Evolutionary conservation across 1,140 invertebrate genomes (phyloP).

Genomic region (Lethocerus indicus): DNA sequence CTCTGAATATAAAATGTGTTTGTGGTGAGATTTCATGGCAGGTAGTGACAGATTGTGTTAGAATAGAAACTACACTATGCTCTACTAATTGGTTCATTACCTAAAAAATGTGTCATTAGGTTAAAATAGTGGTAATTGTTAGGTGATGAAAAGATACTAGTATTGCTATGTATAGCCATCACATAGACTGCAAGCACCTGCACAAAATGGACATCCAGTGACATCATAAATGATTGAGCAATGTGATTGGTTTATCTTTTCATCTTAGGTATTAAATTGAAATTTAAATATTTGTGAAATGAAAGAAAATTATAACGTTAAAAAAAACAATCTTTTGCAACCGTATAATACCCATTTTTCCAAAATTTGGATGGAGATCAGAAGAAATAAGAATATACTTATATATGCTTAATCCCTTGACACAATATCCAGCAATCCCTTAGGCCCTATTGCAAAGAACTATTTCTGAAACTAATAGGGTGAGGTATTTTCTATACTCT

Average conservation of each 20-base stretch:
- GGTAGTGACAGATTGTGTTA: slow-evolving; percentile 1
- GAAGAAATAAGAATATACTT: neutral
- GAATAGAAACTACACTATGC: neutral
- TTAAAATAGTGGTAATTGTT: slow-evolving; percentile 8
- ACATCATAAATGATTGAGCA: slow-evolving; percentile 7
- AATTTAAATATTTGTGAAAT: neutral
- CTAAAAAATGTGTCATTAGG: slow-evolving; percentile 6
- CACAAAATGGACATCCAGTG: slow-evolving; percentile 7
- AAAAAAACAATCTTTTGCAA: neutral
- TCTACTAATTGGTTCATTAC: slow-evolving; percentile 6
- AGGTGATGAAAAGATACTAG: slow-evolving; percentile 6
- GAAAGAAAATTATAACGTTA: neutral
- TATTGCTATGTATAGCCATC: slow-evolving; percentile 9
- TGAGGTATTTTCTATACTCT: too few relatives aligned
- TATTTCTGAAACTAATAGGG: neutral
- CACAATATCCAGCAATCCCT: neutral
- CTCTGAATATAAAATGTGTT: slow-evolving; percentile 2
- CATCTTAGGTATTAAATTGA: slow-evolving; percentile 1
- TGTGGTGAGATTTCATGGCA: slow-evolving; percentile 2
- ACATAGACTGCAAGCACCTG: slow-evolving; percentile 7
- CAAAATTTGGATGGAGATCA: neutral
- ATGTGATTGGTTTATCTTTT: slow-evolving; percentile 7
- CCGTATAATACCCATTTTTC: neutral
- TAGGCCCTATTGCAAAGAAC: neutral
- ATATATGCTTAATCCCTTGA: neutral